phyloP scores from a whole-genome alignment of 2,113 vertebrate species.

The Ophthalmolycus amberensis region DNA sequence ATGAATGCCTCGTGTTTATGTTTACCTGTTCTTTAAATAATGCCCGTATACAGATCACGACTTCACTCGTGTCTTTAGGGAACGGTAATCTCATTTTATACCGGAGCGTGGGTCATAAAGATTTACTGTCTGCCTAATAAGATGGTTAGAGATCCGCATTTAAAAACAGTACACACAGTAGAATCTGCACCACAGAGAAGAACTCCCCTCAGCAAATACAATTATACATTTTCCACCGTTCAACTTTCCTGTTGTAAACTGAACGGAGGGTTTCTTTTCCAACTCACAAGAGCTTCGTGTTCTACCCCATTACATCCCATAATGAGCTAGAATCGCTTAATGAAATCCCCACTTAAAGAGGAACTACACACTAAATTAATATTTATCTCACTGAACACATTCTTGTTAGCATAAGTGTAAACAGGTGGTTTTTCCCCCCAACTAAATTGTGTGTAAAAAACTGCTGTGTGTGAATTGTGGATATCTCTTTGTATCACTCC shows the following conservation, averaged over 20 bases:
- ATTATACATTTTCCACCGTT: not conserved
- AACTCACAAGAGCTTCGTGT: not conserved
- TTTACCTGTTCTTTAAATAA: conserved; percentile 14
- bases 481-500: too few relatives aligned
- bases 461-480: too few relatives aligned
- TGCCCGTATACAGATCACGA: not conserved
- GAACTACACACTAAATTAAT: not conserved
- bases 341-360: conserved; percentile 19
- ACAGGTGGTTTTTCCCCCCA: not conserved
- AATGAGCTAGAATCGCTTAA: conserved; percentile 45
- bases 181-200: not conserved
- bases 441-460: not conserved
- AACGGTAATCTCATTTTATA: not conserved
- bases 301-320: conserved; percentile 19
- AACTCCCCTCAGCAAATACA: not conserved
- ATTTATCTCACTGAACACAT: not conserved
- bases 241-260: conserved; percentile 15
- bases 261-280: not conserved
- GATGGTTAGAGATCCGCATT: not conserved
- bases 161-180: not conserved
- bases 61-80: not conserved
- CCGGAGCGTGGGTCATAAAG: conserved; percentile 4
- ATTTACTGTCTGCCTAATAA: conserved; percentile 29
- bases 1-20: not conserved
- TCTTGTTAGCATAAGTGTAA: not conserved